Base-by-base conservation (phyloP, 1,140 invertebrate genomes). In the Aphelinus atriplicis region DNA sequence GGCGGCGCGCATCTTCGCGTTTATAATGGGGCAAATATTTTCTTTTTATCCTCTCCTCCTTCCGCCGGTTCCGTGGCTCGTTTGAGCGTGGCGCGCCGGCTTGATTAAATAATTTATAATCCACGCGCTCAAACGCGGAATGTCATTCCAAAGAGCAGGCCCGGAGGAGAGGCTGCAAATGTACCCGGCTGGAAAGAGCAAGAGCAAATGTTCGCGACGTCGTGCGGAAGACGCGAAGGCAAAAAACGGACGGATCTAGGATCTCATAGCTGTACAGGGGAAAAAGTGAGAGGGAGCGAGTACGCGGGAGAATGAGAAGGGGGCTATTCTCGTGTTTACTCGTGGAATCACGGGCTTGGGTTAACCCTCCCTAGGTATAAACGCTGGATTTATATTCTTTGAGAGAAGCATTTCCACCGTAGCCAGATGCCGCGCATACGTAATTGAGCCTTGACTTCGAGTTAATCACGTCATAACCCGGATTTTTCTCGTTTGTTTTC, bases 21-120 rank as follows among this genome's bases (percentile, higher is more conserved):
- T 77, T 79, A 80, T 85, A 85, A 85, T 82, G 81, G 80, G 78
- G 79, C 77, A 83, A 86, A 85, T 87, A 87, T 85, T 86, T 85
- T 87, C 84, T 84, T 87, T 86, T 82, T 81, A 76, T 79, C 79
- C 57, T 7, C 57, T 53, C 57, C n/a, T 46, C 53, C 10, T 46
- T 47, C 53, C 45, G 43, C 1, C n/a, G 3, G 45, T 47, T 46
- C 51, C 53, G 26, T 9, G 1, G 53, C 51, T 47, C 48, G 42
- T 56, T 64, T 58, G 46, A 63, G 46, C 9, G 1, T 47, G 3
- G 67, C 42, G 10, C 66, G 75, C 55, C 65, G 65, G 73, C 80
- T 85, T 86, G 84, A 86, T 86, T 85, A 86, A 86, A 86, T 84
- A 86, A 86, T 86, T 86, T 85, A 84, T 85, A 84, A 86, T 84